These are phyloP conservation scores for Ascidia mentula DNA, from an alignment of 23 tunicate genomes.

Conservation along the genomic window DNA sequence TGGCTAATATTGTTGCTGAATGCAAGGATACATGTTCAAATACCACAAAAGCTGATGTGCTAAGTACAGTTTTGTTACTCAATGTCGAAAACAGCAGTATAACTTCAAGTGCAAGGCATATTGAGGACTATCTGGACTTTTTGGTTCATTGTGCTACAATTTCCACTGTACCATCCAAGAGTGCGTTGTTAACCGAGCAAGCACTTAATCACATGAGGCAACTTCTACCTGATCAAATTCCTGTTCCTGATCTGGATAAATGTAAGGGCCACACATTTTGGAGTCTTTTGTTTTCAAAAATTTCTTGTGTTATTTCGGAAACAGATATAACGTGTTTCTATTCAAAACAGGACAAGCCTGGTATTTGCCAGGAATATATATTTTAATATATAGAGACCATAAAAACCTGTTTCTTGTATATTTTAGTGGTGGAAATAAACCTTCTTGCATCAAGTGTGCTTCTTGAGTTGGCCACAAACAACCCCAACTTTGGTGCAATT, in stretches of 20 bases:
- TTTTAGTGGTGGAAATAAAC: neutral
- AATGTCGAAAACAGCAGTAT: neutral
- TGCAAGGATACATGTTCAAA: neutral
- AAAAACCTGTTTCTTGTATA: neutral
- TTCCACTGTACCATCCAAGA: slow-evolving; percentile 38
- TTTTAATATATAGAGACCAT: no score
- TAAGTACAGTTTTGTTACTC: neutral
- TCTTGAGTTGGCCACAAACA: neutral
- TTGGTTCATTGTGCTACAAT: slow-evolving; percentile 52
- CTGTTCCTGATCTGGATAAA: neutral
- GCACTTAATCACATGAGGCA: slow-evolving; percentile 13
- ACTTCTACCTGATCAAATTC: neutral
- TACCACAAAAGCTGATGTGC: neutral
- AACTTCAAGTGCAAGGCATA: neutral
- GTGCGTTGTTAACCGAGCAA: slow-evolving; percentile 9
- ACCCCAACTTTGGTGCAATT: neutral
- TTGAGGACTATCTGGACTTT: slow-evolving; percentile 20
- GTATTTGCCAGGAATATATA: no score
- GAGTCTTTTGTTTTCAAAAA: no score
- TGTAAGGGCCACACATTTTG: no score
- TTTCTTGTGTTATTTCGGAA: no score
- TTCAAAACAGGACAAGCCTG: no score
- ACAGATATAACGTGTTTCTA: no score
- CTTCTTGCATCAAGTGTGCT: neutral
- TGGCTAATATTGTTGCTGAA: neutral